phyloP scores from a whole-genome alignment of 2,113 vertebrate species.

The Nibea albiflora region DNA sequence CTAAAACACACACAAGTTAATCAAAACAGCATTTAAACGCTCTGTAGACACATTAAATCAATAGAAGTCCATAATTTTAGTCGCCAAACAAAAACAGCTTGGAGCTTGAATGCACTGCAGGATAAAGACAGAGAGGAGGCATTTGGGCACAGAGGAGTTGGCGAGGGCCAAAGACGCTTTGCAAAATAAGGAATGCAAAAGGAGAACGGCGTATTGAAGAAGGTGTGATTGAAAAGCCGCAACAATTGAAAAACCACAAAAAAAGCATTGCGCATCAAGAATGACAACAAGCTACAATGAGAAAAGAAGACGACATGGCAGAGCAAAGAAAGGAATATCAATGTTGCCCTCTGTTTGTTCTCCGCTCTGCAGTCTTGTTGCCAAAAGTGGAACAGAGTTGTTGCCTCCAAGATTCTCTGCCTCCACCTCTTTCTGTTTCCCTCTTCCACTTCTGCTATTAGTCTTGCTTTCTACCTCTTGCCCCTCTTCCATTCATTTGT shows the following conservation, averaged over 20 bases:
- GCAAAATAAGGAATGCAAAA: slow-evolving; percentile 12
- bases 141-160: slow-evolving; percentile 10
- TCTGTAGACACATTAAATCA: slow-evolving; percentile 1
- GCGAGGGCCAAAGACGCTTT: background rate
- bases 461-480: slow-evolving; percentile 26
- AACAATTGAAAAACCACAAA: slow-evolving; percentile 34
- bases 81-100: slow-evolving; percentile 29
- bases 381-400: slow-evolving; percentile 55
- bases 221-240: slow-evolving; percentile 41
- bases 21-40: slow-evolving; percentile 10
- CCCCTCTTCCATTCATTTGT: slow-evolving; percentile 39
- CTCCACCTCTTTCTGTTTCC: slow-evolving; percentile 14
- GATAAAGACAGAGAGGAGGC: slow-evolving; percentile 18
- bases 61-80: slow-evolving; percentile 19
- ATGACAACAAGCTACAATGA: slow-evolving; percentile 36
- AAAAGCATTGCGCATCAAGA: slow-evolving; percentile 43
- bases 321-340: slow-evolving; percentile 40
- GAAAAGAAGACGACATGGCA: slow-evolving; percentile 33
- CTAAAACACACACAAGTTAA: slow-evolving; percentile 10
- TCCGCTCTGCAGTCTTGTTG: slow-evolving; percentile 36
- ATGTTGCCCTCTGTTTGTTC: slow-evolving; percentile 32
- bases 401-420: slow-evolving; percentile 18
- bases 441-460: slow-evolving; percentile 30
- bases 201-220: slow-evolving; percentile 32
- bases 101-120: slow-evolving; percentile 10